These are phyloP conservation scores for Burhinus bistriatus DNA, from an alignment of 2,113 vertebrate genomes.

Conservation along the genomic window DNA sequence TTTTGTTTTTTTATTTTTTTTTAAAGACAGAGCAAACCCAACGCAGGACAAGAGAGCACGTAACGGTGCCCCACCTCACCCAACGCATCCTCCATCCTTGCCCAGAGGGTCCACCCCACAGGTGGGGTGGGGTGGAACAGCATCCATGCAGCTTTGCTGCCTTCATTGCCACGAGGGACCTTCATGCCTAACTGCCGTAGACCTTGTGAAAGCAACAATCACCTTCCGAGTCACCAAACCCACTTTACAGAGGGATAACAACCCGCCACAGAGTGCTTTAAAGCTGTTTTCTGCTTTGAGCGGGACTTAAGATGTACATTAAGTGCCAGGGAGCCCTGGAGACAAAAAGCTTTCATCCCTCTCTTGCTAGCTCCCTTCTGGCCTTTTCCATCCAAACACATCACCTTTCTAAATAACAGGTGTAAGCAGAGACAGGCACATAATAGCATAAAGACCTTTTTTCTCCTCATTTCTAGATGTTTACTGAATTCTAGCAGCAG, in stretches of 20 bases:
- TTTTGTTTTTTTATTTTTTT: background rate
- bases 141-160: background rate
- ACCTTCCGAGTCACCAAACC: background rate
- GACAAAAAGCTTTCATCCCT: background rate
- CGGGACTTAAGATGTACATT: background rate
- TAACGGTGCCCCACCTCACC: no score
- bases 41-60: background rate
- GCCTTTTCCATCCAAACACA: background rate
- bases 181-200: fast-evolving
- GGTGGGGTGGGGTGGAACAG: no score
- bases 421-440: background rate
- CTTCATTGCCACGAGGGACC: fast-evolving
- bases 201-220: background rate
- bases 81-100: background rate
- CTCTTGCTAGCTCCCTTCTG: no score
- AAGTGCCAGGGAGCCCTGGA: background rate
- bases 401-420: background rate
- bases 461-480: background rate
- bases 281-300: background rate
- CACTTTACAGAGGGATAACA: no score
- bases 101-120: background rate
- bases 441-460: background rate
- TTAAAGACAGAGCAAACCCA: no score
- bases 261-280: background rate
- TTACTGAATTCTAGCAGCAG: background rate